These are phyloP conservation scores for Bhutanitis thaidina DNA, from an alignment of 2,888 invertebrate species.

Conservation along the genomic window DNA sequence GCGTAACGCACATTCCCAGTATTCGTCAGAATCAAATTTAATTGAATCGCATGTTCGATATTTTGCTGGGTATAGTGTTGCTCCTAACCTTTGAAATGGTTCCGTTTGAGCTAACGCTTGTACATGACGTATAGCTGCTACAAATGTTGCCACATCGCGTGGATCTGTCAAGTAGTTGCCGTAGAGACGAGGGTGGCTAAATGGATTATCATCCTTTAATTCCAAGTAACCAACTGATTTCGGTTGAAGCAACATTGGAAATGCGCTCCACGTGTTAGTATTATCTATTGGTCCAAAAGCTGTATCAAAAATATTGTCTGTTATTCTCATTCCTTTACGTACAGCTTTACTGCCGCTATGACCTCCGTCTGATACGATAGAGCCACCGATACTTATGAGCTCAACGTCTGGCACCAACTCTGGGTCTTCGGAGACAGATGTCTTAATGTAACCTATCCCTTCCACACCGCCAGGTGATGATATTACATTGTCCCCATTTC, in stretches of 20 bases:
- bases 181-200: conserved; percentile 87
- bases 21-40: conserved; percentile 80
- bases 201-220: conserved; percentile 86
- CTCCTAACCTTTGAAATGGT: conserved; percentile 80
- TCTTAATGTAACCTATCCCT: conserved; percentile 83
- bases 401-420: conserved; percentile 84
- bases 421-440: conserved; percentile 76
- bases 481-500: conserved; percentile 62
- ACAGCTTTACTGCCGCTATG: conserved; percentile 57
- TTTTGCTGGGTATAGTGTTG: conserved; percentile 70
- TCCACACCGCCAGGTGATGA: conserved; percentile 83
- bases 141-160: conserved; percentile 78
- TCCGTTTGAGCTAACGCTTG: conserved; percentile 79
- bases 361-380: conserved; percentile 81
- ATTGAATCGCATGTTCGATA: conserved; percentile 73
- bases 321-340: conserved; percentile 77
- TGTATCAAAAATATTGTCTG: conserved; percentile 73
- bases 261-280: conserved; percentile 80
- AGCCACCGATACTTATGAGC: conserved; percentile 82
- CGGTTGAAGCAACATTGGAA: conserved; percentile 87
- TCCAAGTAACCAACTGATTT: conserved; percentile 85
- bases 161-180: conserved; percentile 88
- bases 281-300: conserved; percentile 78
- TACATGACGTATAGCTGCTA: conserved; percentile 82
- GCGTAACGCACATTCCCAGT: conserved; percentile 85